Evolutionary conservation across 2,113 vertebrate species (phyloP).

Genomic region (Pollimyrus isidori): DNA sequence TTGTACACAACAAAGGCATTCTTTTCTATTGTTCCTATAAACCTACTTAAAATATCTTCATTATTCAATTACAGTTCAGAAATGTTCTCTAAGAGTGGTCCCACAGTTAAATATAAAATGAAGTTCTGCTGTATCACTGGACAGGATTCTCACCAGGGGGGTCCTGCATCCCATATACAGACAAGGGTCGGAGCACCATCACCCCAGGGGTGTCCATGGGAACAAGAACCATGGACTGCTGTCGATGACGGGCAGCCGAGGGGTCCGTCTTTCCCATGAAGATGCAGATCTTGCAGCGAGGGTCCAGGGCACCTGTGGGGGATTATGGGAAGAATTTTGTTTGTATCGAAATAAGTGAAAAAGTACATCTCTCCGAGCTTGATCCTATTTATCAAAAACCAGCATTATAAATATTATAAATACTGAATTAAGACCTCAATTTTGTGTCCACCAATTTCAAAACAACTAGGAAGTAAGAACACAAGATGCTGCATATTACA

Average conservation of each 20-base stretch:
- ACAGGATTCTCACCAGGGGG: constrained; percentile 31
- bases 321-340: neutral
- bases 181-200: constrained; percentile 37
- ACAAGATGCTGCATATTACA: neutral
- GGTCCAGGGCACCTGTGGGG: constrained; percentile 45
- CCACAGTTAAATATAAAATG: neutral
- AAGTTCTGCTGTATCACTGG: neutral
- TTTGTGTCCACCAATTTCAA: neutral
- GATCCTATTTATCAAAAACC: neutral
- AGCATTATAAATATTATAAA: neutral
- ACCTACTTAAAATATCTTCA: neutral
- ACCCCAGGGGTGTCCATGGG: constrained; percentile 51
- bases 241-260: constrained; percentile 39
- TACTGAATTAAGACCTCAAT: neutral
- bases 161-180: constrained; percentile 42
- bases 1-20: neutral
- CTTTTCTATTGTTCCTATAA: neutral
- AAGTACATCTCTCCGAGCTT: neutral
- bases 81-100: neutral
- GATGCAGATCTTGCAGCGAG: constrained; percentile 47
- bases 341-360: neutral
- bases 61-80: neutral
- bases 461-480: neutral
- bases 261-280: constrained; percentile 56
- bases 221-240: constrained; percentile 50